Evolutionary conservation across 1,140 invertebrate genomes (phyloP).

Genomic region (Bombus superbus): DNA sequence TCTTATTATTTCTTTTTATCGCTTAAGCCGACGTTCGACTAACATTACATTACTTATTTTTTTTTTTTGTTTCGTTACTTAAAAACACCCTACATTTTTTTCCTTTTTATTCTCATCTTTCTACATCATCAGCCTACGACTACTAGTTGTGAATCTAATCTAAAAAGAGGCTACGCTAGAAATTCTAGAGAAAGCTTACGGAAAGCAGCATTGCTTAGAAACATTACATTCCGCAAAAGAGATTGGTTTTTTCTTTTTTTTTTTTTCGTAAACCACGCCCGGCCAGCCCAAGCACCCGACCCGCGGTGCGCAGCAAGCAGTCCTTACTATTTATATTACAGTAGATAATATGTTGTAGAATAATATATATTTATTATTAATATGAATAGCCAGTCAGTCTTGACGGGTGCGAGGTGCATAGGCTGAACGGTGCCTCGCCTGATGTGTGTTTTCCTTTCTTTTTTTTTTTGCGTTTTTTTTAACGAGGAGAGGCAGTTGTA

Average conservation of each 20-base stretch:
- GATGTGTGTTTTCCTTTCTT: constrained; percentile 29
- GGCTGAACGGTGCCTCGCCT: constrained; percentile 74
- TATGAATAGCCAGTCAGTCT: constrained; percentile 81
- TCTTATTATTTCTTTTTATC: constrained; percentile 35
- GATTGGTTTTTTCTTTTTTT: constrained; percentile 25
- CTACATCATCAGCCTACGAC: constrained; percentile 64
- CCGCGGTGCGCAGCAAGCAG: constrained; percentile 79
- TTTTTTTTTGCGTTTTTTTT: constrained; percentile 29
- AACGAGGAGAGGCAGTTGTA: constrained; percentile 62
- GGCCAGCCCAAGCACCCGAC: constrained; percentile 78
- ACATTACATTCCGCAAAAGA: constrained; percentile 63
- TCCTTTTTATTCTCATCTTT: constrained; percentile 64
- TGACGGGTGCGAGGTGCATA: constrained; percentile 77
- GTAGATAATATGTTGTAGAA: constrained; percentile 75
- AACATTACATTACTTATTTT: constrained; percentile 64
- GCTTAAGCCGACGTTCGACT: constrained; percentile 77
- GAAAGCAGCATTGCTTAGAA: constrained; percentile 77
- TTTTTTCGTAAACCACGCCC: constrained; percentile 60
- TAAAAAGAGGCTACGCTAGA: constrained; percentile 73
- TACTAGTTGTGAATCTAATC: constrained; percentile 67
- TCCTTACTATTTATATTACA: constrained; percentile 78
- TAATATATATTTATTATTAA: constrained; percentile 75
- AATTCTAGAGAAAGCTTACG: constrained; percentile 77
- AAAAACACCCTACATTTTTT: constrained; percentile 77
- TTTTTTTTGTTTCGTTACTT: constrained; percentile 68